These are phyloP conservation scores for Bergia puertoricense DNA, from an alignment of 92 coral and sea anemone species.

Conservation along the genomic window DNA sequence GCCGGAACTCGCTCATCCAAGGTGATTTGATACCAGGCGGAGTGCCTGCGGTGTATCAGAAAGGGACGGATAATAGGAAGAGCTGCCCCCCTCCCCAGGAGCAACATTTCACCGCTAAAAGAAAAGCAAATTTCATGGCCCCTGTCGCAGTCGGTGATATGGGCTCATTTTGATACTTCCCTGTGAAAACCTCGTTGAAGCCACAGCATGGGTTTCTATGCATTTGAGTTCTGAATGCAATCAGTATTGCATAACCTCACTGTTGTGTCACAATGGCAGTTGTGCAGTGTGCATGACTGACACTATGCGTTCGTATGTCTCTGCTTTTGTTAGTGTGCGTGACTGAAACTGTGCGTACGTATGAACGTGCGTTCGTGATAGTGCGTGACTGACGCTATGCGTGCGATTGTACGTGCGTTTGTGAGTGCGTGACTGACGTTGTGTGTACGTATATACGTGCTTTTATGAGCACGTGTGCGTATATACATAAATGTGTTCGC, in stretches of 20 bases:
- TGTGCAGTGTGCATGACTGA: background rate
- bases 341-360: too few relatives aligned
- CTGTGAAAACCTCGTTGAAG: background rate
- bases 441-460: too few relatives aligned
- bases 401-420: too few relatives aligned
- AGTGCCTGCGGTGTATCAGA: background rate
- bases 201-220: background rate
- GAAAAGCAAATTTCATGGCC: slow-evolving; percentile 29
- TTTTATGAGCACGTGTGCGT: too few relatives aligned
- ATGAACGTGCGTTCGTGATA: too few relatives aligned
- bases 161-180: slow-evolving; percentile 18
- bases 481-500: too few relatives aligned
- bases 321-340: too few relatives aligned
- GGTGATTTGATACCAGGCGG: slow-evolving; percentile 45
- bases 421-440: too few relatives aligned
- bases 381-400: too few relatives aligned
- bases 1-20: slow-evolving; percentile 71
- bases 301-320: too few relatives aligned
- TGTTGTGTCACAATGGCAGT: background rate
- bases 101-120: background rate
- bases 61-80: slow-evolving; percentile 6
- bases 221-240: background rate
- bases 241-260: background rate
- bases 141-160: slow-evolving; percentile 28
- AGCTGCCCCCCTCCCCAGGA: background rate